Evolutionary conservation across 2,797 vertebrate genomes (phyloP).

Genomic region (Urocyon cinereoargenteus): DNA sequence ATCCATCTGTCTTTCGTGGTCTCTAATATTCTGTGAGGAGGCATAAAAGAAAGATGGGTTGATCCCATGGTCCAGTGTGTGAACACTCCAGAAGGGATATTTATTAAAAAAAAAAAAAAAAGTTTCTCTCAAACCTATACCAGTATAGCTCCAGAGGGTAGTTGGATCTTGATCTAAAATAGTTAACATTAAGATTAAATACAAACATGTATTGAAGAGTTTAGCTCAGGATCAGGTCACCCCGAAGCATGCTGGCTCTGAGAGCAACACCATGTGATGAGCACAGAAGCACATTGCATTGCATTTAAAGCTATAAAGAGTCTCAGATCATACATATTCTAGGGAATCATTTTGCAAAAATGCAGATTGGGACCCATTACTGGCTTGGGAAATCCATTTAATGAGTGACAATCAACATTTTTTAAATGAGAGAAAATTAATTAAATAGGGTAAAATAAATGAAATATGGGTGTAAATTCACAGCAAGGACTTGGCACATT

Average conservation of each 20-base stretch:
- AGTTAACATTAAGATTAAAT: neutral
- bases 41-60: neutral
- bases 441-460: neutral
- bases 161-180: neutral
- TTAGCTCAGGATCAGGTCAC: too few relatives aligned
- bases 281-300: neutral
- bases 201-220: neutral
- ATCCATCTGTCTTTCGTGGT: too few relatives aligned
- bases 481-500: neutral
- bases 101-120: neutral
- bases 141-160: neutral
- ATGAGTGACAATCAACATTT: neutral
- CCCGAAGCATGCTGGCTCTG: neutral
- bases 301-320: neutral
- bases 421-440: neutral
- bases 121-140: neutral
- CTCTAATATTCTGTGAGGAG: neutral
- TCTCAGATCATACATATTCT: neutral
- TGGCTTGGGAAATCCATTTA: neutral
- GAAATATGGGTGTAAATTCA: neutral
- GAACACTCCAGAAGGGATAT: neutral
- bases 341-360: neutral
- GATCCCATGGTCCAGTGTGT: fast-evolving
- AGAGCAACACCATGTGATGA: fast-evolving
- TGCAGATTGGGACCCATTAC: too few relatives aligned